Conservation (phyloP, 1,140 invertebrate genomes). For the Riptortus pedestris region DNA sequence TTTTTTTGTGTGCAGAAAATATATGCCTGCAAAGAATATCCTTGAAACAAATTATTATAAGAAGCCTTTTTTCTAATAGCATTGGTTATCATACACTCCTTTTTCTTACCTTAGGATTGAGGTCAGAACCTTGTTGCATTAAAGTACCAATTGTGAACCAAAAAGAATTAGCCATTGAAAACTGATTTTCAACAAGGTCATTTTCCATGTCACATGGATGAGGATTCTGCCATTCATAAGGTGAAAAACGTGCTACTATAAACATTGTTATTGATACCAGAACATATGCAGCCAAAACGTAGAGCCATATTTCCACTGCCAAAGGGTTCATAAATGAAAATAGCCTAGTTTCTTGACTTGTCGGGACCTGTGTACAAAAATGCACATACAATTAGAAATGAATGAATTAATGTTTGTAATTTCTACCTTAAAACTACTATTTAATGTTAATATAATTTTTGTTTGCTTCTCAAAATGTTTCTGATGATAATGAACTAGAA, state of each 20-base stretch:
- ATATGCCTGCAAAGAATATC: too few species aligned
- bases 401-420: too few species aligned
- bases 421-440: too few species aligned
- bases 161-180: conserved; percentile 56
- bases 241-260: conserved; percentile 66
- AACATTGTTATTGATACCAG: conserved; percentile 73
- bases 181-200: conserved; percentile 39
- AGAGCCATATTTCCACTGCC: conserved; percentile 73
- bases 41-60: too few species aligned
- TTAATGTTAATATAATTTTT: too few species aligned
- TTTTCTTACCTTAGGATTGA: conserved; percentile 62
- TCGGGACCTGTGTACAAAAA: conserved; percentile 48
- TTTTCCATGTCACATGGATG: conserved; percentile 56
- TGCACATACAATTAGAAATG: not conserved
- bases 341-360: conserved; percentile 57
- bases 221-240: conserved; percentile 70
- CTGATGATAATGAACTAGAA: too few species aligned
- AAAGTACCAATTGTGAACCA: conserved; percentile 74
- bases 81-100: too few species aligned
- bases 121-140: conserved; percentile 71
- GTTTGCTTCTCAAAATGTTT: too few species aligned
- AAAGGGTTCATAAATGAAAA: conserved; percentile 83
- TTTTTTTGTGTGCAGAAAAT: too few species aligned
- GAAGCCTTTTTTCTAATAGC: too few species aligned
- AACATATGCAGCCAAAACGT: conserved; percentile 63